Conservation (phyloP, 1,140 invertebrate species). For the Amyelois transitella region DNA sequence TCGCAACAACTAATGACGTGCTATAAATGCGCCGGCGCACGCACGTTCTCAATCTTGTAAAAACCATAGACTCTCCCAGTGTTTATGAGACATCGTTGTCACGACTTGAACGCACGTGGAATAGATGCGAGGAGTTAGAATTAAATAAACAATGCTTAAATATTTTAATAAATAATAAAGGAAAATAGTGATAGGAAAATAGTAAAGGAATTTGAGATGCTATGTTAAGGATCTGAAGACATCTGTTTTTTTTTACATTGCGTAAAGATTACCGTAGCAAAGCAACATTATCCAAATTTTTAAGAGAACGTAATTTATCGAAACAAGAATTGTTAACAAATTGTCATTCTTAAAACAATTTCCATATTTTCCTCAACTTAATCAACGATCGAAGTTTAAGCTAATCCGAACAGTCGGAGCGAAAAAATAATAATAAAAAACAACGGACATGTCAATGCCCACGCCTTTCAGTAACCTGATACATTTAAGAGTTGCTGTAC, state of each 20-base stretch:
- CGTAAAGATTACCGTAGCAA: too few relatives aligned
- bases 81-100: not conserved
- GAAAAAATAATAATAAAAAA: slow-evolving; percentile 60
- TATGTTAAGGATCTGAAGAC: too few relatives aligned
- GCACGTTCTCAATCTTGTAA: not conserved
- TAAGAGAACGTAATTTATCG: too few relatives aligned
- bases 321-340: too few relatives aligned
- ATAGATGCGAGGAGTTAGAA: not conserved
- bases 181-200: too few relatives aligned
- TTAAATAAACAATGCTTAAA: not conserved
- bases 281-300: too few relatives aligned
- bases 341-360: too few relatives aligned
- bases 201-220: too few relatives aligned
- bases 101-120: not conserved
- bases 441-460: slow-evolving; percentile 71
- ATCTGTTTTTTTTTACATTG: too few relatives aligned
- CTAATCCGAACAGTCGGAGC: slow-evolving; percentile 21
- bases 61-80: not conserved
- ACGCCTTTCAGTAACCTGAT: slow-evolving; percentile 69
- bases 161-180: too few relatives aligned
- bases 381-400: not conserved
- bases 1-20: not conserved
- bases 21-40: not conserved
- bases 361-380: not conserved
- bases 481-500: slow-evolving; percentile 73